Evolutionary conservation across 2,797 vertebrate species (phyloP).

Genomic region (Darevskia nairensis): DNA sequence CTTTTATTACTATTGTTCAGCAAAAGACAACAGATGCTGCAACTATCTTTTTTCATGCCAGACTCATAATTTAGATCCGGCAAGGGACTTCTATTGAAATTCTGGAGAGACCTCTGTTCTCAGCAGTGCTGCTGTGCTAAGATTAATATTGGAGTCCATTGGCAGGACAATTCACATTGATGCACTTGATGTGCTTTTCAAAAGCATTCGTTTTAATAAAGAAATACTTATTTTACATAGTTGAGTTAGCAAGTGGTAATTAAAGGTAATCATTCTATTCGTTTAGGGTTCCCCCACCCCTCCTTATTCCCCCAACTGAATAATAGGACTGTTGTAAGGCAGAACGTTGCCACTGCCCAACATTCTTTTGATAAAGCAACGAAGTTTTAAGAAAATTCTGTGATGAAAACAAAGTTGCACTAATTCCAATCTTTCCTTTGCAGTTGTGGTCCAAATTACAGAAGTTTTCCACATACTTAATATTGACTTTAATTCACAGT

Average conservation of each 20-base stretch:
- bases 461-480: conserved; percentile 68
- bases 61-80: conserved; percentile 47
- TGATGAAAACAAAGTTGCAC: conserved; percentile 74
- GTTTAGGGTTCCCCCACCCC: conserved; percentile 40
- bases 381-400: conserved; percentile 63
- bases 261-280: conserved; percentile 68
- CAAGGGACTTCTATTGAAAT: conserved; percentile 59
- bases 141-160: conserved; percentile 66
- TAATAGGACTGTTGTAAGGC: conserved; percentile 63
- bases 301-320: conserved; percentile 44
- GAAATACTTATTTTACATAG: conserved; percentile 61
- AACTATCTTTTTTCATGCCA: conserved; percentile 44
- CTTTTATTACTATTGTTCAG: conserved; percentile 43
- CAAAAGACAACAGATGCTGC: conserved; percentile 44
- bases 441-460: conserved; percentile 74
- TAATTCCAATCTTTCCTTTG: conserved; percentile 68
- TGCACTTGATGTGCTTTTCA: conserved; percentile 71
- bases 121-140: conserved; percentile 23
- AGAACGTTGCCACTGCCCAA: conserved; percentile 45
- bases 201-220: conserved; percentile 68
- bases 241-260: conserved; percentile 60
- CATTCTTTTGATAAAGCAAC: conserved; percentile 61
- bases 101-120: conserved; percentile 52
- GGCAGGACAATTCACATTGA: conserved; percentile 65
- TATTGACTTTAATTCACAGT: conserved; percentile 73